Conservation (phyloP, 1,140 invertebrate genomes). For the Watersipora subatra region DNA sequence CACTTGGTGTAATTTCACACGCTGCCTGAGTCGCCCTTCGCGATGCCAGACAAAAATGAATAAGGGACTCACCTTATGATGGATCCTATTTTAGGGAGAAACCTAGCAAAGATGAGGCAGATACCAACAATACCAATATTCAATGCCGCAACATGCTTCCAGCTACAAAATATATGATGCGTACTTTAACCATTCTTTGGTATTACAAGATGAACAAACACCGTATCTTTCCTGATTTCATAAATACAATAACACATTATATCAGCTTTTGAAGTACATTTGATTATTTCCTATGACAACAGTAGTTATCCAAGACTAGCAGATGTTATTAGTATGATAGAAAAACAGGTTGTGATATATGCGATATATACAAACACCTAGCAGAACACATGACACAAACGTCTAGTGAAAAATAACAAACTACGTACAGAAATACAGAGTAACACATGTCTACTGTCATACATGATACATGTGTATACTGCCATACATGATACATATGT, state of each 20-base stretch:
- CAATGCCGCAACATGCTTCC: conserved; percentile 38
- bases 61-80: conserved; percentile 57
- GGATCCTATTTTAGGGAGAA: conserved; percentile 69
- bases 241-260: neutral
- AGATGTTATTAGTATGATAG: neutral
- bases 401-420: too few relatives aligned
- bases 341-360: too few relatives aligned
- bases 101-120: conserved; percentile 69
- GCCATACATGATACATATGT: too few relatives aligned
- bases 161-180: conserved; percentile 27
- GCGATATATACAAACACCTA: too few relatives aligned
- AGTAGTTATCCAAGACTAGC: neutral
- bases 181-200: neutral
- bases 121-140: conserved; percentile 44
- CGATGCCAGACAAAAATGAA: neutral
- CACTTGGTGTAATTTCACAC: neutral
- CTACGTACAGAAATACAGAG: too few relatives aligned
- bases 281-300: neutral
- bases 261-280: neutral
- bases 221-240: neutral
- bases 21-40: neutral
- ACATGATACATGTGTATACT: too few relatives aligned
- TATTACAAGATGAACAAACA: neutral
- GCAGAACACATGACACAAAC: too few relatives aligned
- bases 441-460: too few relatives aligned